Conservation (phyloP, 1,140 invertebrate species). For the Heliconius eleuchia region DNA sequence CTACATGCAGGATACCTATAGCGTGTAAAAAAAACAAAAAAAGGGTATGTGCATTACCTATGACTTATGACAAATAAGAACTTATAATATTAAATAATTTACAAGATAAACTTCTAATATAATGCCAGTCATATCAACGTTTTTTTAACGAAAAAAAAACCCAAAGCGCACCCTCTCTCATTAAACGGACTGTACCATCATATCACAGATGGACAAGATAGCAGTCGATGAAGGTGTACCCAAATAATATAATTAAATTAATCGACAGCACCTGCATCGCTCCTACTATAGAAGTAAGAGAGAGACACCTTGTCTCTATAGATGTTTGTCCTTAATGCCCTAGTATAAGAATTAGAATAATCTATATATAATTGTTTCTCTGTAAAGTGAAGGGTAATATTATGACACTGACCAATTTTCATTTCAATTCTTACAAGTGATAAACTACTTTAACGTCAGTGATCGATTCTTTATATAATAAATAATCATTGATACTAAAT, state of each 20-base stretch:
- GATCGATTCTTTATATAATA: too few species aligned
- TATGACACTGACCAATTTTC: background rate
- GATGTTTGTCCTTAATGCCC: background rate
- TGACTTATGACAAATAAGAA: too few species aligned
- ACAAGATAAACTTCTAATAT: background rate
- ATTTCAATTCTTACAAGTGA: background rate
- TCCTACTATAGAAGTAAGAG: conserved; percentile 43
- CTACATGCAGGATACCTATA: too few species aligned
- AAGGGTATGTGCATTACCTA: too few species aligned
- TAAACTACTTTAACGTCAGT: background rate
- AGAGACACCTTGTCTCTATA: conserved; percentile 50
- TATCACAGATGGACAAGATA: conserved; percentile 64
- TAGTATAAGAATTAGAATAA: conserved; percentile 6
- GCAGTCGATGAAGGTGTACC: conserved; percentile 50
- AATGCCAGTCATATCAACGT: background rate
- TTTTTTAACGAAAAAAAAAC: conserved; percentile 1
- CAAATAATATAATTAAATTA: conserved; percentile 73
- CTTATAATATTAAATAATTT: too few species aligned
- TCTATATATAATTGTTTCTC: conserved; percentile 3
- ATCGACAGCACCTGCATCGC: conserved; percentile 50
- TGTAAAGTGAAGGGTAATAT: background rate
- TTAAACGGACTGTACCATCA: conserved; percentile 42
- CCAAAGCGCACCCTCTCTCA: conserved; percentile 43
- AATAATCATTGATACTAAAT: too few species aligned
- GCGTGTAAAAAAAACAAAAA: background rate